Evolutionary conservation across 2,888 invertebrate genomes (phyloP).

Genomic region (Amblyjoppa proteus): DNA sequence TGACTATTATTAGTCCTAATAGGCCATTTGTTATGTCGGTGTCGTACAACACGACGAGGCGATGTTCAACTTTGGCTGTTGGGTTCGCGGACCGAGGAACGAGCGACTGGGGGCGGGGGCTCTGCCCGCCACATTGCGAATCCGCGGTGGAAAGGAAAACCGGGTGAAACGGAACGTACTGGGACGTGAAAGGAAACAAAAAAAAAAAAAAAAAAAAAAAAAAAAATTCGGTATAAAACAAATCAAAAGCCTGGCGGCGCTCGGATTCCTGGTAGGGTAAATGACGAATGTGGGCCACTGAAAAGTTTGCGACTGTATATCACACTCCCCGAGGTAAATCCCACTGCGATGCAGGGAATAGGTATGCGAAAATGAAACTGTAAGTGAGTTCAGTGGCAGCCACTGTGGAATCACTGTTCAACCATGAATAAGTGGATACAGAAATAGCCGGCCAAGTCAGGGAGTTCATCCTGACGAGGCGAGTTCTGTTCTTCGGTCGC

Average conservation of each 20-base stretch:
- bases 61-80: conserved; percentile 42
- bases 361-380: neutral
- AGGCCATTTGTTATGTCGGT: conserved; percentile 80
- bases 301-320: too few relatives aligned
- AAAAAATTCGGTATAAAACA: neutral
- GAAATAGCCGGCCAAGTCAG: conserved; percentile 36
- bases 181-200: conserved; percentile 47
- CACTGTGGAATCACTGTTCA: neutral
- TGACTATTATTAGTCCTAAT: conserved; percentile 84
- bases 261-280: neutral
- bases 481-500: conserved; percentile 31
- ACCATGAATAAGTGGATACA: conserved; percentile 22
- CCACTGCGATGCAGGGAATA: neutral
- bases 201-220: neutral
- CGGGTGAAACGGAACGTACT: conserved; percentile 10
- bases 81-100: conserved; percentile 34
- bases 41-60: conserved; percentile 51
- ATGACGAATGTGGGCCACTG: too few relatives aligned
- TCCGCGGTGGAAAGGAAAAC: neutral
- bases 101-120: neutral
- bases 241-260: neutral
- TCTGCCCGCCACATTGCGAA: conserved; percentile 18
- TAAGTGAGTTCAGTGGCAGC: neutral
- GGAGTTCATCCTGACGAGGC: conserved; percentile 21
- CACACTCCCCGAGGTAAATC: neutral